phyloP scores from a whole-genome alignment of 2,797 vertebrate species.

The Oryzias dopingdopingensis region DNA sequence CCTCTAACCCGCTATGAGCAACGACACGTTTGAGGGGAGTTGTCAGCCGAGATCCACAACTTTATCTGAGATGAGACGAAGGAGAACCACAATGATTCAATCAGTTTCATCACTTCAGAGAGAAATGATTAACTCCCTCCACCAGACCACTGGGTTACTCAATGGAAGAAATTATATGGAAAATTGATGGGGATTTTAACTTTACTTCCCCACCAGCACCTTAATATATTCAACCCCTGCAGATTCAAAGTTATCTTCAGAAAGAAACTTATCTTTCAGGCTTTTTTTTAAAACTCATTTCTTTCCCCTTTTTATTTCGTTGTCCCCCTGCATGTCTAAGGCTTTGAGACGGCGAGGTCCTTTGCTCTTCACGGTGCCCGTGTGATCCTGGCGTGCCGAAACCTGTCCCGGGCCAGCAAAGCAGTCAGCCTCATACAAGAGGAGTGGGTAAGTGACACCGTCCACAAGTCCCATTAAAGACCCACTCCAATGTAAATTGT shows the following conservation, averaged over 20 bases:
- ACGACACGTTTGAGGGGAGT: constrained; percentile 41
- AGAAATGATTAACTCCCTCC: constrained; percentile 73
- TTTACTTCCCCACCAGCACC: constrained; percentile 32
- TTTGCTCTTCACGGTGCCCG: constrained; percentile 93
- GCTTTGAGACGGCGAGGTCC: constrained; percentile 93
- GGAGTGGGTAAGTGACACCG: constrained; percentile 91
- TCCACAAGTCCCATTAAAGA: too few relatives aligned
- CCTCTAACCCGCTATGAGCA: constrained; percentile 6
- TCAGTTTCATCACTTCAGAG: constrained; percentile 80
- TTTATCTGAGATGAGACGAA: constrained; percentile 61
- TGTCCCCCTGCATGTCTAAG: constrained; percentile 68
- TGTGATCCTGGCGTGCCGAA: constrained; percentile 92
- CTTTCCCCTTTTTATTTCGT: constrained; percentile 7
- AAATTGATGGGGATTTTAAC: constrained; percentile 74
- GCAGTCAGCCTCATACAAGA: constrained; percentile 82
- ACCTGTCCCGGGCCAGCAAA: constrained; percentile 79
- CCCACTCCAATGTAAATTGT: too few relatives aligned
- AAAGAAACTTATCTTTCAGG: constrained; percentile 66
- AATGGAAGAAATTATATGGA: constrained; percentile 72
- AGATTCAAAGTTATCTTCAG: constrained; percentile 68
- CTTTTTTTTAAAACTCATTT: constrained; percentile 29
- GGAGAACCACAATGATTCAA: constrained; percentile 73
- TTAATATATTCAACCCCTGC: constrained; percentile 49
- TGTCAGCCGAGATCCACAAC: constrained; percentile 51
- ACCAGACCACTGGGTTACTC: constrained; percentile 71